Base-by-base conservation (phyloP, 2,113 vertebrate genomes). In the Hippoglossus stenolepis region DNA sequence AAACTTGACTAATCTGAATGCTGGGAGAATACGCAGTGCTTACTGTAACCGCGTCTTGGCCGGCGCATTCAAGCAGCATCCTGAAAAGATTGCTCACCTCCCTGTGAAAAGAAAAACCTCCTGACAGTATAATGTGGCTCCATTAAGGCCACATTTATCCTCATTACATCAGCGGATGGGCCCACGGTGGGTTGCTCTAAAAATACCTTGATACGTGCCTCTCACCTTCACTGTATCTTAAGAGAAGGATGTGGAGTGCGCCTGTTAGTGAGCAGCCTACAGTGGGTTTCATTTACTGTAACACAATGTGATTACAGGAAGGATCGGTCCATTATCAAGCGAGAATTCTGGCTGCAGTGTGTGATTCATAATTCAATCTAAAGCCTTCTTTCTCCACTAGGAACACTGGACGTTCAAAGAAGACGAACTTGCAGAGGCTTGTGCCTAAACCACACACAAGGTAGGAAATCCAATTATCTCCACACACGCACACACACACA, bases 391-490 rank as follows among this genome's bases (percentile, higher is more conserved):
- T 60, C 9, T 54, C 51, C 2, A 90, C 5, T 35, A 97, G 97
- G 95, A 96, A 95, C 92, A 94, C 94, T 92, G 95, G 94, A 93
- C 95, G 94, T 89, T 94, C 95, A 84, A 95, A 96, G 95, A 96
- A 96, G 94, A 95, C 94, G 91, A 95, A 93, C 90, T 92, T 93
- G 87, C 95, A 95, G 89, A 94, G 87, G 89, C 94, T 96, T 92
- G 92, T 95, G 90, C 96, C 95, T 78, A 96, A 96, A 94, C 95
- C 95, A 73, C 96, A 95, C 95, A 51, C 47, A 51, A 96, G 97
- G 97, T 98, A 94, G 93, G 96, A 96, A 68, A 87, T 70, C 59
- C 51, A 67, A 58, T 78, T 80, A 65, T 49, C 18, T 61, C 1
- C 5, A 15, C n/a, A 15, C 66, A 31, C 23, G 64, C 69, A 23